Evolutionary conservation across 2,888 invertebrate species (phyloP).

Genomic region (Ectobius pallidus): DNA sequence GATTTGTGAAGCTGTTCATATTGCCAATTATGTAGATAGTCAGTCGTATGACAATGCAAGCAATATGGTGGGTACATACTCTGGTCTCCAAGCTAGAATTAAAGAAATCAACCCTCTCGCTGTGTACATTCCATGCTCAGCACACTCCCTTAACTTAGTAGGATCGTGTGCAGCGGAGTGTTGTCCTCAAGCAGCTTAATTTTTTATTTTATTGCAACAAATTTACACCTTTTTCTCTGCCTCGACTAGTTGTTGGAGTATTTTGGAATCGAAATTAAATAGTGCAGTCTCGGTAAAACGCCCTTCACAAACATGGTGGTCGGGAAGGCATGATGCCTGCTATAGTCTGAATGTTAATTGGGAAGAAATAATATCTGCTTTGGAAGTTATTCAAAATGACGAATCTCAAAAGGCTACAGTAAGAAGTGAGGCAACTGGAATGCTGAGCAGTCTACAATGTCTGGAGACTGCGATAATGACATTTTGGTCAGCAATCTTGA

Average conservation of each 20-base stretch:
- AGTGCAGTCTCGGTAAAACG: neutral
- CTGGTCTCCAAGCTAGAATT: conserved; percentile 2
- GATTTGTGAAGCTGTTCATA: no score
- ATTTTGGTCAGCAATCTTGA: conserved; percentile 6
- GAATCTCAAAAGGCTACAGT: conserved; percentile 6
- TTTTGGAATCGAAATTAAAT: neutral
- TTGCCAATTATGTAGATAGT: no score
- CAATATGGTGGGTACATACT: neutral
- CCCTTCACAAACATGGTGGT: neutral
- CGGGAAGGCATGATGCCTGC: no score
- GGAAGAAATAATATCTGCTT: neutral
- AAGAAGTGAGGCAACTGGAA: conserved; percentile 11
- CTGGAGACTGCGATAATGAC: conserved; percentile 5
- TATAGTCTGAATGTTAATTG: neutral
- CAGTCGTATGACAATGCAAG: neutral
- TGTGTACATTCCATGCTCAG: conserved; percentile 7
- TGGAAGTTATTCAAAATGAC: conserved; percentile 5
- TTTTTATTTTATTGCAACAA: neutral
- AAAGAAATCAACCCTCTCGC: neutral
- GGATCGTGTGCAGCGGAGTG: conserved; percentile 25
- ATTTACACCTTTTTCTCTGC: neutral
- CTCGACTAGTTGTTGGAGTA: no score
- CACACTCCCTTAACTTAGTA: neutral
- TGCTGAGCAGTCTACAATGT: conserved; percentile 3
- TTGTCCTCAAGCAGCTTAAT: neutral